A percentile compares a stretch with the other conserved stretches of the same genome.
These are phyloP conservation scores for Anthophora plumipes DNA, from an alignment of 2,888 invertebrate species.

Conservation along the genomic window DNA sequence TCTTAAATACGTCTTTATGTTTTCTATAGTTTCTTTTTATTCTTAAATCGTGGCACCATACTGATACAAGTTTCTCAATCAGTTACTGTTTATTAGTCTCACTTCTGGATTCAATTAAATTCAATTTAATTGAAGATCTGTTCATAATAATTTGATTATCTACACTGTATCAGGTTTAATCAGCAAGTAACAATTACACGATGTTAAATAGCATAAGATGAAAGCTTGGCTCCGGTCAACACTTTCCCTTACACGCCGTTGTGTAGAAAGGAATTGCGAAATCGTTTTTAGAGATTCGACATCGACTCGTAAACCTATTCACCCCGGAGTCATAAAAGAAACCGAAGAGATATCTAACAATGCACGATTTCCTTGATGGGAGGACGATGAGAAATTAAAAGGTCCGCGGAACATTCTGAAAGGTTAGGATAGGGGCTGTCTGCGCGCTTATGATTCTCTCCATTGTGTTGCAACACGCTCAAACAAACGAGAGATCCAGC, in stretches of 20 bases:
- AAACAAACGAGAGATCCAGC: slow-evolving; percentile 19
- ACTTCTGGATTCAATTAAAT: too few species aligned
- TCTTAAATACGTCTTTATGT: too few species aligned
- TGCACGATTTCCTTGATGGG: not conserved
- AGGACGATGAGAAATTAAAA: slow-evolving; percentile 9
- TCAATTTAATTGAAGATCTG: too few species aligned
- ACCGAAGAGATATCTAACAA: not conserved
- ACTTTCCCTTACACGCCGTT: not conserved
- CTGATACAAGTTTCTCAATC: too few species aligned
- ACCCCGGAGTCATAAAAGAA: not conserved
- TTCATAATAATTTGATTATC: too few species aligned
- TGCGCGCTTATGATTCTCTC: slow-evolving; percentile 2
- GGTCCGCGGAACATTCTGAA: not conserved
- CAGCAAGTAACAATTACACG: not conserved
- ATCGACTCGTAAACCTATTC: not conserved
- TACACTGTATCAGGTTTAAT: not conserved
- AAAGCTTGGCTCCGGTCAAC: not conserved
- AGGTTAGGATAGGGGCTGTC: not conserved
- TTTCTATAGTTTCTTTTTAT: too few species aligned
- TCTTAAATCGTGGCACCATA: too few species aligned
- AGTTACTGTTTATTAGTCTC: too few species aligned
- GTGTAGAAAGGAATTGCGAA: not conserved
- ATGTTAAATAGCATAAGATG: not conserved
- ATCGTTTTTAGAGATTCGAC: not conserved
- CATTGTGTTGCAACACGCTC: not conserved